Percentiles rank a stretch among this genome's conserved stretches.
phyloP scores from a whole-genome alignment of 2,888 invertebrate species.

The Euplagia quadripunctaria region DNA sequence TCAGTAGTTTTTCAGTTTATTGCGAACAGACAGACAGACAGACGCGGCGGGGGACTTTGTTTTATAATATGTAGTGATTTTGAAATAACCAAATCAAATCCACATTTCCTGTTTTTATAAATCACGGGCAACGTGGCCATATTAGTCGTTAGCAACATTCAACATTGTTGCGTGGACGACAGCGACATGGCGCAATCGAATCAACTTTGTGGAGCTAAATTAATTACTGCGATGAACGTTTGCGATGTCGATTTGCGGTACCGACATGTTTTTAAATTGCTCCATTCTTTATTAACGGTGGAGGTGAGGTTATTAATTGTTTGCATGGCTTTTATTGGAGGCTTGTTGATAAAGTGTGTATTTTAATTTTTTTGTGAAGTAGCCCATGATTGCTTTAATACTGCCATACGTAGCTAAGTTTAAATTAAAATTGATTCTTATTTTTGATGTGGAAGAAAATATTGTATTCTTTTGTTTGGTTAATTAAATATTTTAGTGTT shows the following conservation, averaged over 20 bases:
- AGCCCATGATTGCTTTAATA: not conserved
- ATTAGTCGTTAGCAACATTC: conserved; percentile 62
- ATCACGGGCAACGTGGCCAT: not conserved
- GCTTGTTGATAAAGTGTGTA: conserved; percentile 22
- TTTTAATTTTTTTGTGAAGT: conserved; percentile 25
- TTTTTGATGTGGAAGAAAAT: too few species aligned
- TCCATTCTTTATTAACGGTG: conserved; percentile 32
- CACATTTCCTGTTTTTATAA: not conserved
- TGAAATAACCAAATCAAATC: too few species aligned
- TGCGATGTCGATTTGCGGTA: conserved; percentile 48
- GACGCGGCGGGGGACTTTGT: too few species aligned
- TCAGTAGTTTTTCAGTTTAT: too few species aligned
- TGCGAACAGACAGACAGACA: too few species aligned
- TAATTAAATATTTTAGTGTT: too few species aligned
- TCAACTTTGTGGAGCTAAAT: conserved; percentile 70
- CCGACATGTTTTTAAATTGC: conserved; percentile 49
- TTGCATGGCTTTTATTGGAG: conserved; percentile 41
- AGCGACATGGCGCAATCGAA: conserved; percentile 61
- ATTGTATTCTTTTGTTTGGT: not conserved
- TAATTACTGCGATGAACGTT: conserved; percentile 57
- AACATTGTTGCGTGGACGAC: conserved; percentile 68
- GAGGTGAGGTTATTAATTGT: conserved; percentile 49
- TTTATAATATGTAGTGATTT: too few species aligned
- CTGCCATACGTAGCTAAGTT: not conserved
- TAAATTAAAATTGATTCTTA: not conserved